Evolutionary conservation across 2,888 invertebrate species (phyloP).

Genomic region (Tetragonula carbonaria): DNA sequence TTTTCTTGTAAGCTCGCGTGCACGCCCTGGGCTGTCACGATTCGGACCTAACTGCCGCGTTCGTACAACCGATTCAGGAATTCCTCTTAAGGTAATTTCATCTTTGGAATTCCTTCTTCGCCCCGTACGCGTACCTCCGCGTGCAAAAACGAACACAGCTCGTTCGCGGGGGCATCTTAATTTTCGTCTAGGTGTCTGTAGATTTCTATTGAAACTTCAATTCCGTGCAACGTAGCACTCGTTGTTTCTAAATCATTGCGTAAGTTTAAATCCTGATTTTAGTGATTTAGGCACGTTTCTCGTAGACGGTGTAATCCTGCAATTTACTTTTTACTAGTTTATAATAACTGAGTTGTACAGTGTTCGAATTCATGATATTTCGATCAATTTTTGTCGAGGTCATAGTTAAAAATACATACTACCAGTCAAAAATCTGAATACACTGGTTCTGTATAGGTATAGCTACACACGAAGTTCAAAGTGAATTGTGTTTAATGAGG

Average conservation of each 20-base stretch:
- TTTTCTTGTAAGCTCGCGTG: constrained; percentile 84
- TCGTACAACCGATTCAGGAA: constrained; percentile 82
- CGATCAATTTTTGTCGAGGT: no score
- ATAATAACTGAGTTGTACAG: background rate
- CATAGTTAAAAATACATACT: no score
- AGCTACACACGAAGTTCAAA: no score
- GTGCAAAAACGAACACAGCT: constrained; percentile 36
- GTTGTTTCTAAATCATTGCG: background rate
- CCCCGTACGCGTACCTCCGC: constrained; percentile 69
- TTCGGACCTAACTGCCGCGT: constrained; percentile 81
- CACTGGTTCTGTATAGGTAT: no score
- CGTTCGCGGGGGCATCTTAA: constrained; percentile 52
- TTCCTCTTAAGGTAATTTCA: constrained; percentile 82
- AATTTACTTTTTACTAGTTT: background rate
- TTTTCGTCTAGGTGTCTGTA: constrained; percentile 45
- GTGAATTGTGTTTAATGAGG: no score
- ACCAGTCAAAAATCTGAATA: no score
- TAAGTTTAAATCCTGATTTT: background rate
- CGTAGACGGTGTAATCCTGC: rapidly evolving
- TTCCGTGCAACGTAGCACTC: background rate
- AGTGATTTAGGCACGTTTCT: background rate
- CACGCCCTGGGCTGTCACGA: constrained; percentile 83
- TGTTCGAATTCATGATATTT: background rate
- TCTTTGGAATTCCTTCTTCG: constrained; percentile 80
- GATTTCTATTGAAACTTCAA: background rate